Evolutionary conservation across 2,113 vertebrate species (phyloP).

Genomic region (Tiliqua scincoides): DNA sequence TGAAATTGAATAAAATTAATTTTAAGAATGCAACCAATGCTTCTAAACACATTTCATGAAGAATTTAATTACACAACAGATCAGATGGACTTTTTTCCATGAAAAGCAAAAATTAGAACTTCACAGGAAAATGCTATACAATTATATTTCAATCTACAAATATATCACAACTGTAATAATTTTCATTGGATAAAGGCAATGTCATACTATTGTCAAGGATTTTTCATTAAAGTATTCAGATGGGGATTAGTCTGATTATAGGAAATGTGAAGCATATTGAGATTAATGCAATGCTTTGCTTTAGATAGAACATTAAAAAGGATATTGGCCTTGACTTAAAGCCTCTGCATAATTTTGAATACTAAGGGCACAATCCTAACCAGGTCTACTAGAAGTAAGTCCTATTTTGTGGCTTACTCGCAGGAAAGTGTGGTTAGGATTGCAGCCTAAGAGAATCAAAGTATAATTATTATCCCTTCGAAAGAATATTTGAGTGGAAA

Average conservation of each 20-base stretch:
- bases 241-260: neutral
- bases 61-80: neutral
- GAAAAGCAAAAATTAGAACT: neutral
- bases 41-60: neutral
- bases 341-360: constrained; percentile 24
- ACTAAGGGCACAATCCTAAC: too few relatives aligned
- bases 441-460: too few relatives aligned
- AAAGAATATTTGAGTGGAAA: constrained; percentile 63
- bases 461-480: neutral
- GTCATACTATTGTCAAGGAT: neutral
- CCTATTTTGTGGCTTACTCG: too few relatives aligned
- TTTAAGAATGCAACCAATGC: neutral
- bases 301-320: constrained; percentile 29
- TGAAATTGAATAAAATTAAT: neutral
- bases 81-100: neutral
- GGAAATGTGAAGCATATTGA: constrained; percentile 62
- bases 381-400: too few relatives aligned
- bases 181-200: neutral
- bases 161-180: neutral
- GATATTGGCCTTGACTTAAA: constrained; percentile 33
- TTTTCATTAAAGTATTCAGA: neutral
- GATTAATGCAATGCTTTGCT: constrained; percentile 34
- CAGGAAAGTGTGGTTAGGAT: too few relatives aligned
- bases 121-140: neutral
- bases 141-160: neutral